These are phyloP conservation scores for Spea multiplicata DNA, from an alignment of 2,113 vertebrate genomes.

Conservation along the genomic window DNA sequence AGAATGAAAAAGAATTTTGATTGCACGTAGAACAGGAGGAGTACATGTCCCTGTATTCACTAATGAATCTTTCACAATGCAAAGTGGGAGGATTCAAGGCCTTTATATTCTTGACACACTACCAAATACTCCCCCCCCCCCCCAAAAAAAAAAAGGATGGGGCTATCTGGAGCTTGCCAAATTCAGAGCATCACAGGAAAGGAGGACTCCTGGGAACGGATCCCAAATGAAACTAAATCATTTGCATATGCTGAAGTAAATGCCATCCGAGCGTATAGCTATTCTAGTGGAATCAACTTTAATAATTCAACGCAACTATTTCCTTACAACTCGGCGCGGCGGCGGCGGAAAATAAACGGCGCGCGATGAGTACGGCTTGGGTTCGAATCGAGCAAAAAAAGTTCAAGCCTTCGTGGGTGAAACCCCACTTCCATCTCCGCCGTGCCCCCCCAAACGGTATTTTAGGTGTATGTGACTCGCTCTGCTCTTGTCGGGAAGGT, in stretches of 20 bases:
- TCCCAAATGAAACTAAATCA: slow-evolving; percentile 82
- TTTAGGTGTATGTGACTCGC: slow-evolving; percentile 64
- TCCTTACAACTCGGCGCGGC: slow-evolving; percentile 57
- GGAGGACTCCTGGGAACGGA: slow-evolving; percentile 72
- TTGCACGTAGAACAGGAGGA: neutral
- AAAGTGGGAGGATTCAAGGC: slow-evolving; percentile 36
- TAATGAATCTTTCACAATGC: slow-evolving; percentile 42
- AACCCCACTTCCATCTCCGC: neutral
- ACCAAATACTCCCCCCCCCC: slow-evolving; percentile 38
- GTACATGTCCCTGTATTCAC: slow-evolving; percentile 34
- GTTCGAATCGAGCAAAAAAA: neutral
- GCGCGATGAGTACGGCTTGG: slow-evolving; percentile 48
- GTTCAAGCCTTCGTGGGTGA: slow-evolving; percentile 14
- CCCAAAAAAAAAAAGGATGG: slow-evolving; percentile 9
- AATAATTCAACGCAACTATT: slow-evolving; percentile 75
- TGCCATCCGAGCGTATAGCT: slow-evolving; percentile 66
- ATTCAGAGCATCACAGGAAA: slow-evolving; percentile 71
- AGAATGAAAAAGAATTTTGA: neutral
- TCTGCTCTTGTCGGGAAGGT: slow-evolving; percentile 62
- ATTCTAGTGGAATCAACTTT: slow-evolving; percentile 70
- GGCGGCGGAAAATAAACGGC: slow-evolving; percentile 56
- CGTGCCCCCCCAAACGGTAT: neutral
- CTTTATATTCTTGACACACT: slow-evolving; percentile 53
- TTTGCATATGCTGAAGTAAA: slow-evolving; percentile 79
- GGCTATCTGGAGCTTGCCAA: slow-evolving; percentile 67